Conservation (phyloP, 2,113 vertebrate species). For the western clawed frog (Xenopus tropicalis) region DNA sequence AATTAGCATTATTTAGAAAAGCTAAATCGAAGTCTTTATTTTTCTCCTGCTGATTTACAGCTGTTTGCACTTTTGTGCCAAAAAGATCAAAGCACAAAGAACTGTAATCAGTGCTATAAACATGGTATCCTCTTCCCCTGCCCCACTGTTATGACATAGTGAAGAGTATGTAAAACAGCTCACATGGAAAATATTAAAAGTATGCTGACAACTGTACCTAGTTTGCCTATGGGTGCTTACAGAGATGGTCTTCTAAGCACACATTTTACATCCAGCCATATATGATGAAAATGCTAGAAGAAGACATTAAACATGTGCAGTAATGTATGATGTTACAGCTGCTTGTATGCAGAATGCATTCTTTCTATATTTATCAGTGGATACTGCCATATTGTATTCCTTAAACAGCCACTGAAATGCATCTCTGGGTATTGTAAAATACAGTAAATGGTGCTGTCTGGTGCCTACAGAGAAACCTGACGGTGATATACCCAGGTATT, state of each 20-base stretch:
- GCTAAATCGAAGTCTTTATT: too few relatives aligned
- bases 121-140: background rate
- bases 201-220: conserved; percentile 21
- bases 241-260: background rate
- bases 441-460: too few relatives aligned
- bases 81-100: background rate
- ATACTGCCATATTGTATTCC: too few relatives aligned
- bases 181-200: conserved; percentile 30
- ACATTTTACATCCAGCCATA: conserved; percentile 10
- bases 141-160: conserved; percentile 20
- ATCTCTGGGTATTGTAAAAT: too few relatives aligned
- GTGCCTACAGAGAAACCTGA: too few relatives aligned
- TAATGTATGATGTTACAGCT: background rate
- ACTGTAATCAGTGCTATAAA: background rate
- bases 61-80: too few relatives aligned
- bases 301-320: background rate
- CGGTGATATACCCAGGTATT: too few relatives aligned
- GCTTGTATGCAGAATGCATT: too few relatives aligned
- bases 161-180: conserved; percentile 15
- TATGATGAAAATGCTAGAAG: conserved; percentile 17
- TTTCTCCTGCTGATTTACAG: too few relatives aligned
- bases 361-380: too few relatives aligned
- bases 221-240: conserved; percentile 32
- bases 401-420: too few relatives aligned
- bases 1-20: too few relatives aligned